Conservation (phyloP, 2,113 vertebrate species). For the Etheostoma spectabile region DNA sequence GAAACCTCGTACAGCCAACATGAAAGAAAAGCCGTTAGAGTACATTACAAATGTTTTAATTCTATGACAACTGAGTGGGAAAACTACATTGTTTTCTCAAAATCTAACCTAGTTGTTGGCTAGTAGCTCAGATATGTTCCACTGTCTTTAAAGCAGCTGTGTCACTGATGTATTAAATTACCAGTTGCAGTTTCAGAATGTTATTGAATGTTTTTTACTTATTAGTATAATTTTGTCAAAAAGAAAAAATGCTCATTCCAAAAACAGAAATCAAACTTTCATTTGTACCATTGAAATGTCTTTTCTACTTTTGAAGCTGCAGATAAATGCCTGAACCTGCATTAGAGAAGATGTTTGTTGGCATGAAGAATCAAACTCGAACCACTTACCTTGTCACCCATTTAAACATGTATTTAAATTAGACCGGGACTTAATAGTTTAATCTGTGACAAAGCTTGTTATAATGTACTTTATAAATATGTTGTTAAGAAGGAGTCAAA, state of each 20-base stretch:
- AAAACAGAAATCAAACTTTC: too few relatives aligned
- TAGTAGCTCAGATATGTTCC: background rate
- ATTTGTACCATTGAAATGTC: background rate
- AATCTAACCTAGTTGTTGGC: background rate
- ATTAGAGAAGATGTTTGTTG: background rate
- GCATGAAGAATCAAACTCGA: background rate
- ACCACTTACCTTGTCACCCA: background rate
- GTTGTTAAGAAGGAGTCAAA: background rate
- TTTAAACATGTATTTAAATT: background rate
- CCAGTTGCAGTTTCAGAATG: conserved; percentile 3
- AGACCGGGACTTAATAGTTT: background rate
- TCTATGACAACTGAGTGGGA: background rate
- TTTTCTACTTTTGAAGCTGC: background rate
- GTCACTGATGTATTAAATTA: background rate
- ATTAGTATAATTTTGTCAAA: background rate
- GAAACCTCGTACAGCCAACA: background rate
- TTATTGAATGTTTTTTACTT: background rate
- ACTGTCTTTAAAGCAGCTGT: background rate
- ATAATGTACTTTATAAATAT: background rate
- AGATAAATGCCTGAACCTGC: background rate
- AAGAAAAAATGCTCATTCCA: background rate
- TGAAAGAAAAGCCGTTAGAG: background rate
- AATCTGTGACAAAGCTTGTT: background rate
- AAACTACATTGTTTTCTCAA: background rate
- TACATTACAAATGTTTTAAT: background rate